Conservation (phyloP, 2,888 invertebrate genomes). For the Eremobia ochroleuca region DNA sequence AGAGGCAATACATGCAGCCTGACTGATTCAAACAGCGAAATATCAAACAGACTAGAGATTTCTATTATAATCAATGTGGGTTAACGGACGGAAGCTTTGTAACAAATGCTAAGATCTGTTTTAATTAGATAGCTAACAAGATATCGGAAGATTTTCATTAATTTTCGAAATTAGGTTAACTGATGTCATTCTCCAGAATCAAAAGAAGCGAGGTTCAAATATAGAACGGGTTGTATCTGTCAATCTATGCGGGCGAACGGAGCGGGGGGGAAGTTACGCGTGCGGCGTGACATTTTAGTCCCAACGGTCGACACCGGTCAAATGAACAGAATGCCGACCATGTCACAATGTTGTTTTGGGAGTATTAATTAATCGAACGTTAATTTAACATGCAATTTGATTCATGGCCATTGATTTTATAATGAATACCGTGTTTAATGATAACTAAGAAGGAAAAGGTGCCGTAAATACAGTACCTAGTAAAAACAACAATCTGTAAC, state of each 20-base stretch:
- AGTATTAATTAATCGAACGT: constrained; percentile 48
- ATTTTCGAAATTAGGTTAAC: constrained; percentile 60
- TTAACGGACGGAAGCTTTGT: constrained; percentile 61
- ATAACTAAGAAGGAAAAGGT: background rate
- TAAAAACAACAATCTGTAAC: background rate
- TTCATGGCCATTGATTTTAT: constrained; percentile 29
- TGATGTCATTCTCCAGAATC: constrained; percentile 50
- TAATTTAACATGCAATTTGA: constrained; percentile 48
- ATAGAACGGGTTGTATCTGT: constrained; percentile 65
- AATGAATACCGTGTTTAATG: background rate
- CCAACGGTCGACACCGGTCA: constrained; percentile 51
- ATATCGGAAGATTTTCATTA: constrained; percentile 51
- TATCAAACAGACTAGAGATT: constrained; percentile 46
- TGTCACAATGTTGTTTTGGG: constrained; percentile 56
- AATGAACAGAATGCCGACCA: constrained; percentile 49
- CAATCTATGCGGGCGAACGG: constrained; percentile 60
- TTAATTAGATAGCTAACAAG: constrained; percentile 53
- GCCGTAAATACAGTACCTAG: background rate
- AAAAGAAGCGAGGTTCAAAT: constrained; percentile 55
- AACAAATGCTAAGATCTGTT: constrained; percentile 60
- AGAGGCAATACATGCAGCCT: background rate
- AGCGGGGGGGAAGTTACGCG: constrained; percentile 49
- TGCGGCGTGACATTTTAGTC: constrained; percentile 51
- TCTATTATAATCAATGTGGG: constrained; percentile 42
- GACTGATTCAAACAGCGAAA: constrained; percentile 48